Conservation (phyloP, 2,888 invertebrate species). For the Liposcelis brunnea region DNA sequence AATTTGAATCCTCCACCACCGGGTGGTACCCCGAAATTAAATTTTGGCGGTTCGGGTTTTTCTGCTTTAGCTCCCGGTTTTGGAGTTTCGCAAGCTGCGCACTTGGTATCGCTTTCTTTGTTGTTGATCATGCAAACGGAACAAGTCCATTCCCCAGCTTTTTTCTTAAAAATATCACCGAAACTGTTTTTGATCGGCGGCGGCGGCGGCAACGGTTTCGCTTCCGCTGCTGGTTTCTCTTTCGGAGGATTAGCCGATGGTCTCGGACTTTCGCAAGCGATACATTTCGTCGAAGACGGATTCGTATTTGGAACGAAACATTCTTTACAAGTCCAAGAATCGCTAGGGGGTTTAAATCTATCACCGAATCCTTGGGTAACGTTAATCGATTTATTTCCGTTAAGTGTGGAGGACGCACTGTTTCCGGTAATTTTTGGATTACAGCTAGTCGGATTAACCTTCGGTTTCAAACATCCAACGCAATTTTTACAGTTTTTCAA, state of each 20-base stretch:
- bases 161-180: slow-evolving; percentile 13
- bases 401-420: slow-evolving; percentile 10
- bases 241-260: no score
- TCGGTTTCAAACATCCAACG: slow-evolving; percentile 10
- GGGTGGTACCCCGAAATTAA: slow-evolving; percentile 22
- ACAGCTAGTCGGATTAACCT: not conserved
- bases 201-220: not conserved
- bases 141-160: slow-evolving; percentile 34
- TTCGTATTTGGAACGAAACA: slow-evolving; percentile 41
- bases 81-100: slow-evolving; percentile 34
- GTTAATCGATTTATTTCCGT: not conserved
- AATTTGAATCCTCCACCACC: slow-evolving; percentile 26
- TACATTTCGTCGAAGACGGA: slow-evolving; percentile 28
- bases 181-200: slow-evolving; percentile 9
- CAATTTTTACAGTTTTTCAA: slow-evolving; percentile 5
- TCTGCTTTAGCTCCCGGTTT: slow-evolving; percentile 22
- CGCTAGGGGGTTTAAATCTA: slow-evolving; percentile 34
- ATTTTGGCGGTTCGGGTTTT: slow-evolving; percentile 15
- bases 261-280: slow-evolving; percentile 32
- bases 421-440: slow-evolving; percentile 4
- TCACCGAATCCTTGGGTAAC: slow-evolving; percentile 17
- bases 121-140: slow-evolving; percentile 37
- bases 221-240: slow-evolving; percentile 1
- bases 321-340: slow-evolving; percentile 46
- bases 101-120: slow-evolving; percentile 27